Percentiles rank a stretch among this genome's conserved stretches.
These are phyloP conservation scores for Tapera naevia DNA, from an alignment of 2,797 vertebrate genomes.

Conservation along the genomic window DNA sequence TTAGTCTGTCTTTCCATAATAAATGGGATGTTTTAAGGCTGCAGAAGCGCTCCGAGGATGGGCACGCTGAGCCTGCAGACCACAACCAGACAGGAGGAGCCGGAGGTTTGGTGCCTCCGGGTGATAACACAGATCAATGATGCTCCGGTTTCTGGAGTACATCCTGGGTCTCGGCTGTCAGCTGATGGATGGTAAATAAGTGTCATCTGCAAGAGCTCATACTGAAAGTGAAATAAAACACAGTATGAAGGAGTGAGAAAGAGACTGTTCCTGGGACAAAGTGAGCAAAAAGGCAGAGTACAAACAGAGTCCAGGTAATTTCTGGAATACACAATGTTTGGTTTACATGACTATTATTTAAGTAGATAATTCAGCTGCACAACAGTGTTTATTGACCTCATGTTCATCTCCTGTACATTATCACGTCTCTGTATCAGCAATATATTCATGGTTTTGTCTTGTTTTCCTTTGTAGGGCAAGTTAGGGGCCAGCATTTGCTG, in stretches of 20 bases:
- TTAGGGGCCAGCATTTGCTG: background rate
- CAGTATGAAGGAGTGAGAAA: background rate
- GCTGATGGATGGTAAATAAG: background rate
- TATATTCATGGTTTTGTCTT: background rate
- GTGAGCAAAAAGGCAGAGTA: accelerated
- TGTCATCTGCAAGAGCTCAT: accelerated
- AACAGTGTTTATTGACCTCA: background rate
- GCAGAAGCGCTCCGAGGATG: background rate
- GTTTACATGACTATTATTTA: background rate
- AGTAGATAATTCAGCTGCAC: background rate
- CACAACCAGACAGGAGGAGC: background rate
- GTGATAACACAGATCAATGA: background rate
- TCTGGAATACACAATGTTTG: background rate
- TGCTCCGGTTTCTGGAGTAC: background rate
- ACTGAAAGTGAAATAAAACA: background rate
- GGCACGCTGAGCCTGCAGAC: background rate
- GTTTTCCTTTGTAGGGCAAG: background rate
- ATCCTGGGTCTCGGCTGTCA: background rate
- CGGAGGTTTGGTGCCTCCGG: background rate
- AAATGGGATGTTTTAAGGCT: background rate
- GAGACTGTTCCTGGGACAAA: background rate
- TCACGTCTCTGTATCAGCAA: background rate
- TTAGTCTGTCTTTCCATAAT: too few species aligned
- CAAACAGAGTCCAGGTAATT: background rate
- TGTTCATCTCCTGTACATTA: accelerated